phyloP scores from a whole-genome alignment of 2,113 vertebrate species.

The Anoura caudifer region DNA sequence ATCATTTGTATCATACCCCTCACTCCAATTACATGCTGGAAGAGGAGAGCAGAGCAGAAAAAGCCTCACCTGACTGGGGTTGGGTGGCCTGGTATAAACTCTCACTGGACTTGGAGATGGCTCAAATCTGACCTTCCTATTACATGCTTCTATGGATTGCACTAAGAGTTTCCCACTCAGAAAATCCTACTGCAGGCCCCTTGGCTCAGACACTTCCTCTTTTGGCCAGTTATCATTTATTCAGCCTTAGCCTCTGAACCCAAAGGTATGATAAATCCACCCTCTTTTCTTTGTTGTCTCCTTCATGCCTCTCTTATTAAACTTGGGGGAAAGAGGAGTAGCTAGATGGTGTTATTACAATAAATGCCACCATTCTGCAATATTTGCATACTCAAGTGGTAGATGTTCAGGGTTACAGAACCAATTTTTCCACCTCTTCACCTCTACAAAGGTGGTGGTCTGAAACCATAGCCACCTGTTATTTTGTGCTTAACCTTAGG shows the following conservation, averaged over 20 bases:
- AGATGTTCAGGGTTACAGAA: background rate
- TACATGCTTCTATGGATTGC: background rate
- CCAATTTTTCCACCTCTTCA: background rate
- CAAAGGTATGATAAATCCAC: background rate
- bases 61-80: background rate
- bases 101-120: background rate
- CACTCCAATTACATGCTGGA: background rate
- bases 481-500: background rate
- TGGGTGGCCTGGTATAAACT: background rate
- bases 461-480: background rate
- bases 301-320: background rate
- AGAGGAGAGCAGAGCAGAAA: background rate
- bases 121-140: background rate
- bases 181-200: background rate
- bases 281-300: background rate
- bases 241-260: background rate
- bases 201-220: background rate
- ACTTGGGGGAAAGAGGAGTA: background rate
- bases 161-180: background rate
- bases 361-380: background rate
- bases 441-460: background rate
- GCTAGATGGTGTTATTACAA: background rate
- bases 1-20: background rate
- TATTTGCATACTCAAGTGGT: background rate
- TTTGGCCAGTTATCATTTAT: background rate